These are phyloP conservation scores for Amiota mariae DNA, from an alignment of 2,888 invertebrate genomes.

Conservation along the genomic window DNA sequence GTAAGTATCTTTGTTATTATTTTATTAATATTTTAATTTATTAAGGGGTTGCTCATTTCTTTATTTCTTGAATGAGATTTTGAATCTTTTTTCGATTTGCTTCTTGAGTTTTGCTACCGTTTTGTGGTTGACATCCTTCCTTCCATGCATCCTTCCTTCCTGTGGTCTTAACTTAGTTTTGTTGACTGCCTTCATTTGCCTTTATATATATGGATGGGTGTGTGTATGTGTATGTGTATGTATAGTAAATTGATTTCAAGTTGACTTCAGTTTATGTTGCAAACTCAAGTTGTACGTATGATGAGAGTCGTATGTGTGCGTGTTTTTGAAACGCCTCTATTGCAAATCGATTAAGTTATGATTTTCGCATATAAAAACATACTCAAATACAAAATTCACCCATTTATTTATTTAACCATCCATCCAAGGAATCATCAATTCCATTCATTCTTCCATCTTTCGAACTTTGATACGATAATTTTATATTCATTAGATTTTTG, in stretches of 20 bases:
- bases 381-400: too few relatives aligned
- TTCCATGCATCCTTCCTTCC: too few relatives aligned
- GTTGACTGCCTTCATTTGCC: neutral
- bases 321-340: conserved; percentile 54
- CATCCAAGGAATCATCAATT: too few relatives aligned
- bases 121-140: neutral
- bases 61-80: too few relatives aligned
- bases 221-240: neutral
- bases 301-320: conserved; percentile 24
- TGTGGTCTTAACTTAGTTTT: too few relatives aligned
- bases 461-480: conserved; percentile 25
- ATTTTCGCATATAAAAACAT: conserved; percentile 16
- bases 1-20: conserved; percentile 40
- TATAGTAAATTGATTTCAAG: neutral
- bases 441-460: too few relatives aligned
- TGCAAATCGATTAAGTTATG: conserved; percentile 59
- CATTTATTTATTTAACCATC: too few relatives aligned
- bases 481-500: conserved; percentile 37
- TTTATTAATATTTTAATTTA: conserved; percentile 57
- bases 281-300: neutral
- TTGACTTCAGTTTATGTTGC: neutral
- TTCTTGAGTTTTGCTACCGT: conserved; percentile 9
- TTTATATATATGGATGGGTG: neutral
- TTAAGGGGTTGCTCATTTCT: conserved; percentile 53
- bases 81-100: neutral